A percentile compares a stretch with the other conserved stretches of the same genome.
These are phyloP conservation scores for Tetragonisca angustula DNA, from an alignment of 2,888 invertebrate species.

Conservation along the genomic window DNA sequence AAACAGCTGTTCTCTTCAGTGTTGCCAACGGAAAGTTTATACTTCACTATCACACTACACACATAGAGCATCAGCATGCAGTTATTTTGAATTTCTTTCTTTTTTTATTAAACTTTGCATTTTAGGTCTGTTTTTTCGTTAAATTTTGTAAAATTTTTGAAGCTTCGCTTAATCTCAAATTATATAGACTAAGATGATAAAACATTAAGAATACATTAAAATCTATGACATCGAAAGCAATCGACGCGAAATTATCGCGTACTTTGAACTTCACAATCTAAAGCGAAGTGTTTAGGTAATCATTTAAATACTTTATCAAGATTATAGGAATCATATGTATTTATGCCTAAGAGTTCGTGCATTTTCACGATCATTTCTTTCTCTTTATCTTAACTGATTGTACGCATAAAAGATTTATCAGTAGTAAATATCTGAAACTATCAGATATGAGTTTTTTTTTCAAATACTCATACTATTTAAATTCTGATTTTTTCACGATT, in stretches of 20 bases:
- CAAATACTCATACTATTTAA: background rate
- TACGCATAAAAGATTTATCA: background rate
- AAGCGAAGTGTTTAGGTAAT: constrained; percentile 25
- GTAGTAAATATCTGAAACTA: background rate
- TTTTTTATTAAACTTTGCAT: background rate
- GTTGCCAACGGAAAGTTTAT: constrained; percentile 46
- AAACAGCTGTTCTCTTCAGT: constrained; percentile 68
- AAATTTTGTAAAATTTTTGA: background rate
- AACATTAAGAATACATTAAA: background rate
- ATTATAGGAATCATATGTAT: constrained; percentile 20
- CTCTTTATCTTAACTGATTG: background rate
- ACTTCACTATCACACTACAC: background rate
- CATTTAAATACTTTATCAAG: constrained; percentile 54
- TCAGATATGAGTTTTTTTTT: constrained; percentile 1
- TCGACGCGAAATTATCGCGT: background rate
- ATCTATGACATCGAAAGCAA: background rate
- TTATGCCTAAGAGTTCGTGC: background rate
- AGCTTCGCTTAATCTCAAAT: background rate
- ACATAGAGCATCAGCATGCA: background rate
- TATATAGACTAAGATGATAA: background rate
- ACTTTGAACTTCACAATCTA: constrained; percentile 46
- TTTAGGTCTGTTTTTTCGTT: too few relatives aligned
- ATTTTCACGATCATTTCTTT: background rate
- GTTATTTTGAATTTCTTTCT: background rate
- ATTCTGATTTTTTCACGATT: background rate